Percentiles rank a stretch among this genome's conserved stretches.
phyloP scores from a whole-genome alignment of 2,888 invertebrate species.

The Lysandra coridon region DNA sequence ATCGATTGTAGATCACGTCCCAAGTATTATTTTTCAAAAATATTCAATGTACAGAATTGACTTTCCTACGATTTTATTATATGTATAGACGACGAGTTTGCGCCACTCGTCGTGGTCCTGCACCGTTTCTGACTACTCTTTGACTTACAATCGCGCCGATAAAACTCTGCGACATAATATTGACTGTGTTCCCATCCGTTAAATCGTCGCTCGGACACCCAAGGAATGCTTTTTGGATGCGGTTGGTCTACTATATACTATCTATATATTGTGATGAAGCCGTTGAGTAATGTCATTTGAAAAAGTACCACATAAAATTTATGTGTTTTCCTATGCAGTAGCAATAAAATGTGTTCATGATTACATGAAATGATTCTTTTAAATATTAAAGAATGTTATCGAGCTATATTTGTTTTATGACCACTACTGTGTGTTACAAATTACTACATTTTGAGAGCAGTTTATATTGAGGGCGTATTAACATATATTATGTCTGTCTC shows the following conservation, averaged over 20 bases:
- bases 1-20: too few relatives aligned
- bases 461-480: background rate
- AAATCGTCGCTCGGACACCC: too few relatives aligned
- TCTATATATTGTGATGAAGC: slow-evolving; percentile 20
- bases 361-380: slow-evolving; percentile 24
- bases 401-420: slow-evolving; percentile 16
- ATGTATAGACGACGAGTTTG: background rate
- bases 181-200: too few relatives aligned
- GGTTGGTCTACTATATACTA: background rate
- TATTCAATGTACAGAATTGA: too few relatives aligned
- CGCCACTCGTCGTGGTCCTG: background rate
- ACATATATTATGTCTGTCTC: background rate
- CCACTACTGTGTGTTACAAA: slow-evolving; percentile 21
- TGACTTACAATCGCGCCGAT: background rate
- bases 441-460: slow-evolving; percentile 1
- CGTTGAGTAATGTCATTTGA: slow-evolving; percentile 46
- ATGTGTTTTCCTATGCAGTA: slow-evolving; percentile 62
- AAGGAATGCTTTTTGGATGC: background rate
- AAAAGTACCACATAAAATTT: slow-evolving; percentile 55
- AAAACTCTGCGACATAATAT: too few relatives aligned
- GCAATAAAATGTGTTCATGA: slow-evolving; percentile 58
- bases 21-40: too few relatives aligned
- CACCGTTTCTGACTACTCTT: background rate
- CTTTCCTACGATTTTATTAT: too few relatives aligned
- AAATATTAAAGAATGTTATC: slow-evolving; percentile 15